phyloP scores from a whole-genome alignment of 2,113 vertebrate genomes.

The Phalacrocorax carbo region DNA sequence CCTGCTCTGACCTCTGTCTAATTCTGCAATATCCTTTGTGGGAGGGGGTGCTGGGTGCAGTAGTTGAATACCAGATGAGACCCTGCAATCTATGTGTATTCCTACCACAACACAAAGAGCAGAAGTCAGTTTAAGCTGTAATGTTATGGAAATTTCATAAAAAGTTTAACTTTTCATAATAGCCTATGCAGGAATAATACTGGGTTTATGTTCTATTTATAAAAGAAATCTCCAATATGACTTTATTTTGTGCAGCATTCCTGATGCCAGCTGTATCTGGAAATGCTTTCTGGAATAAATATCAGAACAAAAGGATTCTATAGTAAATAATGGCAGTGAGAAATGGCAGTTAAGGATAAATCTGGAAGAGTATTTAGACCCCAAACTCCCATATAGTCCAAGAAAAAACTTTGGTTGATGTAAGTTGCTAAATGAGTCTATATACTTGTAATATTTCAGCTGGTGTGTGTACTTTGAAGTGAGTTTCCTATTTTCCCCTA shows the following conservation, averaged over 20 bases:
- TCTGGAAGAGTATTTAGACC: background rate
- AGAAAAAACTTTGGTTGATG: background rate
- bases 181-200: background rate
- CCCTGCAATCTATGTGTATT: background rate
- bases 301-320: background rate
- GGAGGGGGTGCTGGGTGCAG: background rate
- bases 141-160: background rate
- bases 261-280: background rate
- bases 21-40: constrained; percentile 1
- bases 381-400: background rate
- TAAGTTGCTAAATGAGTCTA: background rate
- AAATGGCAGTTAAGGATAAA: background rate
- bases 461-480: background rate
- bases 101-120: background rate
- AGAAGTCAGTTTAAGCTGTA: background rate
- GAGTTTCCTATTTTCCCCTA: background rate
- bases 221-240: background rate
- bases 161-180: background rate
- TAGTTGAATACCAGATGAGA: background rate
- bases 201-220: background rate
- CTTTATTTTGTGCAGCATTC: background rate
- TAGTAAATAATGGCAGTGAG: background rate
- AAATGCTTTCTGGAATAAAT: background rate
- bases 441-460: background rate
- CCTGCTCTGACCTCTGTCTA: background rate